Evolutionary conservation across 2,797 vertebrate genomes (phyloP), one percentile per base, ranked within the genome.

Genomic region (Enteromius fasciolatus): DNA sequence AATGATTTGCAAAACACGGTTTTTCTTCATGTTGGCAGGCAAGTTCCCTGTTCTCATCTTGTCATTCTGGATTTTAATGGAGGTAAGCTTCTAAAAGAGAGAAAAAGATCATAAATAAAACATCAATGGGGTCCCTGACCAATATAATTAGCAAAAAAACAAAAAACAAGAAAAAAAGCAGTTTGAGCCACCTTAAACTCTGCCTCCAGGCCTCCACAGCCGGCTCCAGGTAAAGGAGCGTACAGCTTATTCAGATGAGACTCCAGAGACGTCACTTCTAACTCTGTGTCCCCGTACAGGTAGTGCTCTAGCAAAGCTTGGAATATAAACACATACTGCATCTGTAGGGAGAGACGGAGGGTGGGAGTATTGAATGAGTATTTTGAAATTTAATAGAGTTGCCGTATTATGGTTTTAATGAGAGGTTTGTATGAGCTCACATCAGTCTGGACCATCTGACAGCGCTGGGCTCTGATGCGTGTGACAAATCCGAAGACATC

Each of bases 281-380:
- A 94, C 93, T 99, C 98, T 0, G 98, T 99, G 93, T 99, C 98
- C 54, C 98, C 98, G 0, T 98, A 99, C 83, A 99, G 93, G 91
- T 98, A 99, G 89, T 99, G 97, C 87, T 99, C 98, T 89, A 99
- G 94, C 88, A 99, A 93, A 0, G 98, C 98, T 93, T 99, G 98
- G 94, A 99, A 99, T 87, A 99, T 99, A 91, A 99, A 99, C 82
- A 99, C 98, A 11, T 99, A 99, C 92, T 99, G 98, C 98, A 99
- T 99, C 97, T 99, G 93, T 68, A 88, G 80, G 3, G 11, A 23
- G 12, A 41, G 33, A 46, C 12, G 10, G 2, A 4, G 28, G 41
- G 25, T 1, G 3, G n/a, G 23, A 76, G 63, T n/a, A n/a, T n/a
- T n/a, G n/a, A 2, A 77, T 63, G 2, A 4, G 57, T 14, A 59